Conservation (phyloP, 92 coral and sea anemone genomes). For the Meandrina meandrites region DNA sequence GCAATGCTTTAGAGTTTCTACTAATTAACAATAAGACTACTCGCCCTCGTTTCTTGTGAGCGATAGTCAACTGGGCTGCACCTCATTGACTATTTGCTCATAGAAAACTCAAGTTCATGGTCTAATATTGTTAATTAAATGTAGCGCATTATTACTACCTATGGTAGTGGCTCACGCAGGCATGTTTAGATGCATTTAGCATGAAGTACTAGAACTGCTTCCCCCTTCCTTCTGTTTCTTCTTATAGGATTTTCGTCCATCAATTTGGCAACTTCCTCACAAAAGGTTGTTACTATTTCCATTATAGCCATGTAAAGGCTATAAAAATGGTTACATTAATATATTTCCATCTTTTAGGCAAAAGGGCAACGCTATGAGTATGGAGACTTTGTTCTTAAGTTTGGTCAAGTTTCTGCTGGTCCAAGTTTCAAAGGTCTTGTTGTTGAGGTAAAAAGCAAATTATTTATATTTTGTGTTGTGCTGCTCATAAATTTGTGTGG, state of each 20-base stretch:
- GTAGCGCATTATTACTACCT: no score
- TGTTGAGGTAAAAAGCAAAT: constrained; percentile 68
- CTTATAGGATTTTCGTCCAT: background rate
- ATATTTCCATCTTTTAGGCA: constrained; percentile 52
- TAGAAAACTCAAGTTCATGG: no score
- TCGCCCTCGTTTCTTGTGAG: no score
- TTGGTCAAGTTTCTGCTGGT: constrained; percentile 95
- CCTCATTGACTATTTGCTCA: no score
- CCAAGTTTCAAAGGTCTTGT: constrained; percentile 96
- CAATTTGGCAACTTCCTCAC: background rate
- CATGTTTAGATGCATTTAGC: no score
- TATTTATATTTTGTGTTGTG: background rate
- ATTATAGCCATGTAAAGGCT: background rate
- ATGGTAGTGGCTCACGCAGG: no score
- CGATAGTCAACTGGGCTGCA: no score
- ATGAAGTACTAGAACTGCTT: no score
- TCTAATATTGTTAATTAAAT: no score
- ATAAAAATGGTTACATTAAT: background rate
- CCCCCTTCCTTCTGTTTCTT: no score
- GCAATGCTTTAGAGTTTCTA: no score
- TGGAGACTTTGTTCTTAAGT: constrained; percentile 92
- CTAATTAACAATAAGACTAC: no score
- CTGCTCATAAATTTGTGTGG: background rate
- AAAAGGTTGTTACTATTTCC: background rate
- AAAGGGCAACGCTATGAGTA: constrained; percentile 97